Percentiles rank a stretch among this genome's conserved stretches.
phyloP scores from a whole-genome alignment of 1,140 invertebrate genomes.

The Patella vulgata region DNA sequence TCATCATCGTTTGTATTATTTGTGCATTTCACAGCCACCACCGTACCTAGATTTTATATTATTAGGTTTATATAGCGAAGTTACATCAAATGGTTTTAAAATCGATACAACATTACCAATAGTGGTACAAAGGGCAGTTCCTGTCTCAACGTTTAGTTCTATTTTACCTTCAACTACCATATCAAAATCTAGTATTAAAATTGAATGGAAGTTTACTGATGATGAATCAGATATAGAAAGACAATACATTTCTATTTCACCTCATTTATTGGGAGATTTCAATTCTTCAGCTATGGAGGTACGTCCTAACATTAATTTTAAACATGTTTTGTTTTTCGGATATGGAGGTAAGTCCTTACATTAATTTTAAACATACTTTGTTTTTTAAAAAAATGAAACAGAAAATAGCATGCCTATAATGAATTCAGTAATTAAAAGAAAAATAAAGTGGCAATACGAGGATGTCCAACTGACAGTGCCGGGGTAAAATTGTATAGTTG shows the following conservation, averaged over 20 bases:
- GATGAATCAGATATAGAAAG: slow-evolving; percentile 31
- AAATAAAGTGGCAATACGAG: too few species aligned
- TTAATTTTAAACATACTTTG: neutral
- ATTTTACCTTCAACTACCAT: slow-evolving; percentile 1
- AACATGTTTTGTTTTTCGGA: too few species aligned
- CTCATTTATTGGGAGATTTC: slow-evolving; percentile 33
- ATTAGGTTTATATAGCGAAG: slow-evolving; percentile 14
- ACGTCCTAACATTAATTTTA: too few species aligned
- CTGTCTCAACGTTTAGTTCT: slow-evolving; percentile 12
- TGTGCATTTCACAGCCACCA: too few species aligned
- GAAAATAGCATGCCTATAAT: too few species aligned
- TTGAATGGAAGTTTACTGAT: slow-evolving; percentile 32
- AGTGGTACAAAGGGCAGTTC: slow-evolving; percentile 6
- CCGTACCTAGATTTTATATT: too few species aligned
- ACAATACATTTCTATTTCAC: slow-evolving; percentile 35
- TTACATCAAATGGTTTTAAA: slow-evolving; percentile 36
- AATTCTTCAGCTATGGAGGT: slow-evolving; percentile 29
- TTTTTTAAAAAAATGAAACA: neutral
- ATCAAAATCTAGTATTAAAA: slow-evolving; percentile 29
- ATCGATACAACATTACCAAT: slow-evolving; percentile 31
- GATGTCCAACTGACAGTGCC: too few species aligned
- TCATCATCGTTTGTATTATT: too few species aligned
- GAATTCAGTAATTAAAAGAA: too few species aligned
- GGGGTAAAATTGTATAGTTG: too few species aligned
- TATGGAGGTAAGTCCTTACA: too few species aligned